A percentile compares a stretch with the other conserved stretches of the same genome.
These are phyloP conservation scores for fruit fly (Drosophila melanogaster) DNA, from an alignment of 1,140 invertebrate species.

Conservation along the genomic window DNA sequence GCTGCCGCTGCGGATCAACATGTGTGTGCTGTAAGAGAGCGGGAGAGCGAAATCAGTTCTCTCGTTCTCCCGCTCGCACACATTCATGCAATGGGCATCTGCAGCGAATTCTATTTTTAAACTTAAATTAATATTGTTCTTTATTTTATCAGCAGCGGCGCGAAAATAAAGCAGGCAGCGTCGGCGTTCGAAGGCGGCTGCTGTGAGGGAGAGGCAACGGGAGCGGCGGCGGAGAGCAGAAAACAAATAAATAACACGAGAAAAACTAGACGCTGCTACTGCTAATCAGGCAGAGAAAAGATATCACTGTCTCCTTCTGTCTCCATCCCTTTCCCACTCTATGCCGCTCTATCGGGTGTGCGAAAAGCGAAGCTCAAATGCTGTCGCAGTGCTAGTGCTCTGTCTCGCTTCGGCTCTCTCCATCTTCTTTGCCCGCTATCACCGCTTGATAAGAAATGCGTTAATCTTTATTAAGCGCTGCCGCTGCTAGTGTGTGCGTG, in stretches of 20 bases:
- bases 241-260: conserved; percentile 79
- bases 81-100: conserved; percentile 75
- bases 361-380: background rate
- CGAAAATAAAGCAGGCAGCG: conserved; percentile 68
- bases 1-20: conserved; percentile 39
- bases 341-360: background rate
- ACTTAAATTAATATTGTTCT: conserved; percentile 83
- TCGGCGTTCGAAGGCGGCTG: conserved; percentile 55
- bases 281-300: conserved; percentile 48
- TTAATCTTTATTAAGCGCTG: conserved; percentile 79
- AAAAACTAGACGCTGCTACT: conserved; percentile 71
- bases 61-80: conserved; percentile 26
- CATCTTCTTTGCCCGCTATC: conserved; percentile 57
- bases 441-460: conserved; percentile 80
- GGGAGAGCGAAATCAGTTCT: conserved; percentile 6
- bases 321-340: conserved; percentile 5
- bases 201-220: conserved; percentile 6
- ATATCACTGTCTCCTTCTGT: conserved; percentile 18
- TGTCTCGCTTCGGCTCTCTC: conserved; percentile 9
- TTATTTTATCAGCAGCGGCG: conserved; percentile 80
- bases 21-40: conserved; percentile 34
- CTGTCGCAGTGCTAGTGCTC: background rate
- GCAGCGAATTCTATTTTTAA: conserved; percentile 80
- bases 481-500: conserved; percentile 39
- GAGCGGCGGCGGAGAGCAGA: conserved; percentile 50